Percentiles rank a stretch among this genome's conserved stretches.
phyloP scores from a whole-genome alignment of 2,113 vertebrate genomes.

The Nematolebias whitei region DNA sequence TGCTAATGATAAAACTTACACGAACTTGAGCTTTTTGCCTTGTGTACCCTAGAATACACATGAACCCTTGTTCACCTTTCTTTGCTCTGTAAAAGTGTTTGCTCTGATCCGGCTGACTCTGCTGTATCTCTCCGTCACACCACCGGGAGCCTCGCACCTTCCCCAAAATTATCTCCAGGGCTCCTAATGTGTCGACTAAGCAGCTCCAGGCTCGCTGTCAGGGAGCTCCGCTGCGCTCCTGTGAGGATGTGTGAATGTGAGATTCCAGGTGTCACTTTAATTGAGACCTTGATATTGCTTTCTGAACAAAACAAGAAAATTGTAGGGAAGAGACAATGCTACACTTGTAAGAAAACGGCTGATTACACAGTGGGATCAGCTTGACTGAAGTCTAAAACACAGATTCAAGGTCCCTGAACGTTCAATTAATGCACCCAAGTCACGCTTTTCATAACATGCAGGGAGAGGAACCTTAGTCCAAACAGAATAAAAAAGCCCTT shows the following conservation, averaged over 20 bases:
- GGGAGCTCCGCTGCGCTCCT: constrained; percentile 18
- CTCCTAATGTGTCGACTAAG: constrained; percentile 29
- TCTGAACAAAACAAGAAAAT: constrained; percentile 32
- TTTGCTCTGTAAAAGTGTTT: not conserved
- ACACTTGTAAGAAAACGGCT: constrained; percentile 26
- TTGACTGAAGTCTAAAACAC: constrained; percentile 25
- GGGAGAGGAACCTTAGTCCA: constrained; percentile 1
- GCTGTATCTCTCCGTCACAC: constrained; percentile 4
- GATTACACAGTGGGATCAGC: constrained; percentile 29
- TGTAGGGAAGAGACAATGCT: constrained; percentile 6
- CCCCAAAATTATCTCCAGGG: constrained; percentile 19
- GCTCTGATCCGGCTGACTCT: constrained; percentile 1
- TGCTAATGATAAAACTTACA: too few species aligned
- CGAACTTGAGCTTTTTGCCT: not conserved
- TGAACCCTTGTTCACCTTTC: not conserved
- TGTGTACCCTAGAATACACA: not conserved
- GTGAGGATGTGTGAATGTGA: constrained; percentile 35
- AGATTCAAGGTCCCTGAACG: constrained; percentile 4
- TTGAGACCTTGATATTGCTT: constrained; percentile 45
- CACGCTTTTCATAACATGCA: not conserved
- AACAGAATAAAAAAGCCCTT: constrained; percentile 14
- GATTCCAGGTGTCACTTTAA: constrained; percentile 48
- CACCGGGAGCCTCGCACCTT: constrained; percentile 28
- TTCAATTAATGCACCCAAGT: constrained; percentile 8
- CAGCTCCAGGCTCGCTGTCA: constrained; percentile 17